A percentile compares a stretch with the other conserved stretches of the same genome.
These are phyloP conservation scores for Sphaeridia pumilis DNA, from an alignment of 2,888 invertebrate genomes.

Conservation along the genomic window DNA sequence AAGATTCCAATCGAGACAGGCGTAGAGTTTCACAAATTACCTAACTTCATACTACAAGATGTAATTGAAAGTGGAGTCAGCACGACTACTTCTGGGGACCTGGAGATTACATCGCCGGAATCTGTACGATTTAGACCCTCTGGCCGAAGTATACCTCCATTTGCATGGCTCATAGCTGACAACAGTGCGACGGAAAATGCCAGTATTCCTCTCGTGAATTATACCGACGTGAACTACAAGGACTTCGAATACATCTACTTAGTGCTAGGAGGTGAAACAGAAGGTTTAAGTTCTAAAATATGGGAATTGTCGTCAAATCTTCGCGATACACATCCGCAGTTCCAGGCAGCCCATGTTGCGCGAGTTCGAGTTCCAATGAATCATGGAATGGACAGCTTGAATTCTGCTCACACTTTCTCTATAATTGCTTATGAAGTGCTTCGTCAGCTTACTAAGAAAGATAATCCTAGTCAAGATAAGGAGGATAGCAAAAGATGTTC, in stretches of 20 bases:
- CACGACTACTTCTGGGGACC: too few species aligned
- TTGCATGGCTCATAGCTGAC: slow-evolving; percentile 25
- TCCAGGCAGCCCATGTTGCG: slow-evolving; percentile 46
- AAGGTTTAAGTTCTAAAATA: slow-evolving; percentile 66
- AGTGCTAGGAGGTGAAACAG: slow-evolving; percentile 78
- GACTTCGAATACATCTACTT: slow-evolving; percentile 50
- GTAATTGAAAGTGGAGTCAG: slow-evolving; percentile 45
- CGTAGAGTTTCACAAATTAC: slow-evolving; percentile 3
- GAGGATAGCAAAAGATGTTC: too few species aligned
- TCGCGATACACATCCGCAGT: slow-evolving; percentile 1
- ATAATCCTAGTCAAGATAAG: too few species aligned
- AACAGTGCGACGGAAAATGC: slow-evolving; percentile 13
- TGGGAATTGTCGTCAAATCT: slow-evolving; percentile 42
- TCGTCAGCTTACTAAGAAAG: slow-evolving; percentile 52
- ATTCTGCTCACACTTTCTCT: slow-evolving; percentile 68
- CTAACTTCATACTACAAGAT: slow-evolving; percentile 48
- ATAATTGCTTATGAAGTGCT: slow-evolving; percentile 73
- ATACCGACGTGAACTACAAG: slow-evolving; percentile 51
- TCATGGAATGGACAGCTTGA: slow-evolving; percentile 68
- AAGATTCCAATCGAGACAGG: slow-evolving; percentile 52
- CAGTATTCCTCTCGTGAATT: slow-evolving; percentile 52
- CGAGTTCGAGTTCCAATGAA: slow-evolving; percentile 68
- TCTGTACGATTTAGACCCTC: too few species aligned
- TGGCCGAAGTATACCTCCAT: slow-evolving; percentile 9
- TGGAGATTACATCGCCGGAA: too few species aligned